These are phyloP conservation scores for Pantherophis vulpinus DNA, from an alignment of 2,797 vertebrate species.

Conservation along the genomic window DNA sequence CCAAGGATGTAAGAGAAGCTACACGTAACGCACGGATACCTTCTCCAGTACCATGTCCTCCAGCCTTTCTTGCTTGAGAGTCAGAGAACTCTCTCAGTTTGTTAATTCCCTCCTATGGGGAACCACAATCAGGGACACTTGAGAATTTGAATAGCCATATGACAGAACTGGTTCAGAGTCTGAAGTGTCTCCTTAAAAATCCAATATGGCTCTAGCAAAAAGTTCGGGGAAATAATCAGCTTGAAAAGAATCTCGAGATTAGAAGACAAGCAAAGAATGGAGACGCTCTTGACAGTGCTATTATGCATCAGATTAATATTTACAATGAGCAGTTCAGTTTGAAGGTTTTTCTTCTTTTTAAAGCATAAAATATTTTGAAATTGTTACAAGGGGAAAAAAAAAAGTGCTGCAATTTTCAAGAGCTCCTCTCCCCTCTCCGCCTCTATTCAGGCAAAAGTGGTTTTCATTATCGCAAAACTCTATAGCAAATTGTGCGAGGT, in stretches of 20 bases:
- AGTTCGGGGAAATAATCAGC: neutral
- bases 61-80: neutral
- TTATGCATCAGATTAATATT: conserved; percentile 17
- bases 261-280: neutral
- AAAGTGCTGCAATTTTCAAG: neutral
- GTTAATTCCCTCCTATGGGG: neutral
- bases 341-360: neutral
- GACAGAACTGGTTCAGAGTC: neutral
- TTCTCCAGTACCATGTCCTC: neutral
- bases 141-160: neutral
- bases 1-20: neutral
- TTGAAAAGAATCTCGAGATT: neutral
- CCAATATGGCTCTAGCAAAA: neutral
- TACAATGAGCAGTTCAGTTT: neutral
- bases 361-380: conserved; percentile 19
- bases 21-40: no score
- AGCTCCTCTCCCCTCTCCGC: neutral
- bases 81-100: neutral
- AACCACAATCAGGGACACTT: neutral
- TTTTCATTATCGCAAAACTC: conserved; percentile 40
- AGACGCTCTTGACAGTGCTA: conserved; percentile 7
- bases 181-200: neutral
- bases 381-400: neutral
- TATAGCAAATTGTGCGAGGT: conserved; percentile 46
- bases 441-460: neutral